Percentiles rank a stretch among this genome's conserved stretches.
These are phyloP conservation scores for Gadopsis bispinosus DNA, from an alignment of 2,797 vertebrate genomes.

Conservation along the genomic window DNA sequence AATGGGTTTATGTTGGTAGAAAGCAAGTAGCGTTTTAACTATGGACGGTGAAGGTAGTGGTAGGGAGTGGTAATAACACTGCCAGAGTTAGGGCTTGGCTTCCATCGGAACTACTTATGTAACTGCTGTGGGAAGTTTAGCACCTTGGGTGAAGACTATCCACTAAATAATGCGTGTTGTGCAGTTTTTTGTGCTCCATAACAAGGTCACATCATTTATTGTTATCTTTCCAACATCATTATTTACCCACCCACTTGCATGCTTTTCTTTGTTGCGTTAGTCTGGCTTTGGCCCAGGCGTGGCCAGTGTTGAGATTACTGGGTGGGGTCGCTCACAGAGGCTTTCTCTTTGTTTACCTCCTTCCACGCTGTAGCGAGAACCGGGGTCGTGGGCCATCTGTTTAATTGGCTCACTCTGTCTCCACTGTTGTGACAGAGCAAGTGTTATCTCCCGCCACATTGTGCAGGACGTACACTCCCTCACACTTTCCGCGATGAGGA, in stretches of 20 bases:
- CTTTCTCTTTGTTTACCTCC: constrained; percentile 73
- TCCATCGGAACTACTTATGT: constrained; percentile 3
- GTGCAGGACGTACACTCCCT: constrained; percentile 55
- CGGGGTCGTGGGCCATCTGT: constrained; percentile 65
- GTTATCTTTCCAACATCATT: constrained; percentile 37
- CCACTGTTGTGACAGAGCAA: constrained; percentile 72
- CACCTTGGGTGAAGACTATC: background rate
- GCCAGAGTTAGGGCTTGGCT: constrained; percentile 11
- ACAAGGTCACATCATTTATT: constrained; percentile 27
- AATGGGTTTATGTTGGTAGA: background rate
- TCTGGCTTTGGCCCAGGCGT: constrained; percentile 45
- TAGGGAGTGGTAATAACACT: background rate
- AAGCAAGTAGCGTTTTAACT: background rate
- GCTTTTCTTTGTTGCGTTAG: constrained; percentile 66
- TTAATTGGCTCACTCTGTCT: constrained; percentile 70
- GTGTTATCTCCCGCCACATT: constrained; percentile 70
- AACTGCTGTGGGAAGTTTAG: constrained; percentile 6
- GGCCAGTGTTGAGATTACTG: constrained; percentile 48
- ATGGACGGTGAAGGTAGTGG: constrained; percentile 5
- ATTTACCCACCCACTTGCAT: constrained; percentile 20
- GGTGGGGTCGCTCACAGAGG: constrained; percentile 53
- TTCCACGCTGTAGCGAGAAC: constrained; percentile 37
- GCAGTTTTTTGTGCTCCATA: background rate
- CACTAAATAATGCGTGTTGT: background rate
- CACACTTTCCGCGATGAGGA: constrained; percentile 65